These are phyloP conservation scores for Gymnosoma rotundatum DNA, from an alignment of 2,888 invertebrate genomes.

Conservation along the genomic window DNA sequence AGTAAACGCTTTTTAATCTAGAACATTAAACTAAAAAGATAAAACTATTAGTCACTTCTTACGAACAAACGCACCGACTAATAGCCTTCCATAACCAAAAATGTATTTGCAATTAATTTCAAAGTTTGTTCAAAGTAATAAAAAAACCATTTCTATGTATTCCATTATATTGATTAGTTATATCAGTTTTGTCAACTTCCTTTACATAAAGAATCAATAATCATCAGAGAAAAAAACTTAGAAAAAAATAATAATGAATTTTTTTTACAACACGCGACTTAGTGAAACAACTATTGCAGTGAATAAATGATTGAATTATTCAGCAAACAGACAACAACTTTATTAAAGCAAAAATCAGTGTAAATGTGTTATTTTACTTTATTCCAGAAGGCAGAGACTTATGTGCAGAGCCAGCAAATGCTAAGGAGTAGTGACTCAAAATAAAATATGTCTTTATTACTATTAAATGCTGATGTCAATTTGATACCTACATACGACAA, in stretches of 20 bases:
- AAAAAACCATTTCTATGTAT: constrained; percentile 30
- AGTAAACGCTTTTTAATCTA: background rate
- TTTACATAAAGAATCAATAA: constrained; percentile 56
- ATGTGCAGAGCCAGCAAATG: background rate
- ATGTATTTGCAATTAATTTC: constrained; percentile 7
- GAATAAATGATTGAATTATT: constrained; percentile 17
- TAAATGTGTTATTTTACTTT: constrained; percentile 6
- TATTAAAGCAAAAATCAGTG: constrained; percentile 41
- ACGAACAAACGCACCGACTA: background rate
- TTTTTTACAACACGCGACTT: background rate
- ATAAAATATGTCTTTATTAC: constrained; percentile 68
- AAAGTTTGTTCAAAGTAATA: background rate
- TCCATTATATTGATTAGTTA: constrained; percentile 26
- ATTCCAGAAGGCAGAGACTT: background rate
- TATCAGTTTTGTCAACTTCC: constrained; percentile 63
- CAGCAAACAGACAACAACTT: constrained; percentile 34
- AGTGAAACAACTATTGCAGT: background rate
- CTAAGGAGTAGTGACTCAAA: constrained; percentile 10
- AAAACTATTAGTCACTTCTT: constrained; percentile 30
- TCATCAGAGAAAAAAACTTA: background rate
- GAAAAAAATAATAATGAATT: background rate
- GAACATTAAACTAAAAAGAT: background rate
- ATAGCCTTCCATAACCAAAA: background rate
- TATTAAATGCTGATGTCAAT: constrained; percentile 65
- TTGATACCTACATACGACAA: constrained; percentile 62